A percentile compares a stretch with the other conserved stretches of the same genome.
Evolutionary conservation across 2,113 vertebrate genomes (phyloP).

Genomic region (Prietella phreatophila): DNA sequence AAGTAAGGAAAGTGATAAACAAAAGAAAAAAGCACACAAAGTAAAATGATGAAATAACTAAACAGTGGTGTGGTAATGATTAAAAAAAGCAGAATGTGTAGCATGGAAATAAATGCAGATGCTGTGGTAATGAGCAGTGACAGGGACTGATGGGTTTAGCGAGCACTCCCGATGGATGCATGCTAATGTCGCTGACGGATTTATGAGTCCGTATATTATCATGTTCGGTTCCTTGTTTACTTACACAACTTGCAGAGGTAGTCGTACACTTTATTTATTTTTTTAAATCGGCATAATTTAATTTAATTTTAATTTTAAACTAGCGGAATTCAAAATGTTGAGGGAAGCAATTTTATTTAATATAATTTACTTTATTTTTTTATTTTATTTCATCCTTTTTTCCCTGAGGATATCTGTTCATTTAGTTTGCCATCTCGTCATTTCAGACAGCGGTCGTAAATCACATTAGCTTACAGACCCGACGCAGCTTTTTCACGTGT

Average conservation of each 20-base stretch:
- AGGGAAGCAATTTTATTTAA: conserved; percentile 27
- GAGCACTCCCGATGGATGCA: neutral
- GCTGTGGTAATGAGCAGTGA: conserved; percentile 9
- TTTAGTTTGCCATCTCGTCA: conserved; percentile 15
- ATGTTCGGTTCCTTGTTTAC: conserved; percentile 7
- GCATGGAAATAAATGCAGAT: neutral
- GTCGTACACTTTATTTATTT: neutral
- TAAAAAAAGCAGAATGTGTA: neutral
- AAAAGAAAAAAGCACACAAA: neutral
- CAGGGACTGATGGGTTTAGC: conserved; percentile 15
- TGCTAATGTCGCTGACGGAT: neutral
- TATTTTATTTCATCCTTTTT: conserved; percentile 7
- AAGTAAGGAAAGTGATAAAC: conserved; percentile 69
- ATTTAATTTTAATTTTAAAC: conserved; percentile 35
- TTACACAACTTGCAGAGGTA: conserved; percentile 17
- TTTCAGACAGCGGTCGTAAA: conserved; percentile 35
- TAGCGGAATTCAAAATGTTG: conserved; percentile 13
- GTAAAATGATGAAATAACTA: conserved; percentile 22
- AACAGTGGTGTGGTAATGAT: conserved; percentile 16
- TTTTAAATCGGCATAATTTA: conserved; percentile 29
- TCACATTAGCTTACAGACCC: conserved; percentile 28
- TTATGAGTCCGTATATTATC: conserved; percentile 11
- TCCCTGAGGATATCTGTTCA: conserved; percentile 6
- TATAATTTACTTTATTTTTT: conserved; percentile 22
- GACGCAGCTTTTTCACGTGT: conserved; percentile 8